These are phyloP conservation scores for Zingel zingel DNA, from an alignment of 2,113 vertebrate genomes.

Conservation along the genomic window DNA sequence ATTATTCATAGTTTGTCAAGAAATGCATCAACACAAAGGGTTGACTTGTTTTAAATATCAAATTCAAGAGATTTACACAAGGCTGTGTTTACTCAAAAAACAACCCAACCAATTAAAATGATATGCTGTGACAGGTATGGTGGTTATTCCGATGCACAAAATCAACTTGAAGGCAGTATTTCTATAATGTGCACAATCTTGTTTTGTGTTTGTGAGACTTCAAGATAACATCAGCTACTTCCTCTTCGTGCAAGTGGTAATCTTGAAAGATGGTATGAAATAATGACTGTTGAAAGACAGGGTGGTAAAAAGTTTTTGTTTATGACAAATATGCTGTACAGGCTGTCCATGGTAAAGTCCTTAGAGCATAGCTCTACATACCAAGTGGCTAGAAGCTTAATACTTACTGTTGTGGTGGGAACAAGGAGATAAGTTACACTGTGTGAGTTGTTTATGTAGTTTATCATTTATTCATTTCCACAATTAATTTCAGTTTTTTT, in stretches of 20 bases:
- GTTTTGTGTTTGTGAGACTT: not conserved
- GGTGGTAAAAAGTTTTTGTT: not conserved
- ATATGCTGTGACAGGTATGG: not conserved
- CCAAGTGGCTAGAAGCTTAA: not conserved
- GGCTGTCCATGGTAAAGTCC: not conserved
- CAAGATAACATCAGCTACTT: not conserved
- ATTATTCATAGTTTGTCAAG: not conserved
- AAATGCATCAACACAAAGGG: constrained; percentile 1
- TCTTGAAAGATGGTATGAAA: not conserved
- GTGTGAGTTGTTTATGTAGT: constrained; percentile 4
- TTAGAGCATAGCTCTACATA: not conserved
- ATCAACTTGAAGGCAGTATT: not conserved
- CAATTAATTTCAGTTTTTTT: constrained; percentile 57
- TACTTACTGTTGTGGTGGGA: not conserved
- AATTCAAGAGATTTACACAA: not conserved
- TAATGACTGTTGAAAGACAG: not conserved
- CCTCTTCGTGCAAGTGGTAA: not conserved
- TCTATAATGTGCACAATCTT: not conserved
- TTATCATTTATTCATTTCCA: not conserved
- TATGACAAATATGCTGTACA: not conserved
- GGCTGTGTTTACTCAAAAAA: not conserved
- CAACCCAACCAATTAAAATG: not conserved
- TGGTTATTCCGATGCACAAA: not conserved
- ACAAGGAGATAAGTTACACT: not conserved
- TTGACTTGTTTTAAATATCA: not conserved